Evolutionary conservation across 2,113 vertebrate species (phyloP).

Genomic region (Cyprinus carpio): DNA sequence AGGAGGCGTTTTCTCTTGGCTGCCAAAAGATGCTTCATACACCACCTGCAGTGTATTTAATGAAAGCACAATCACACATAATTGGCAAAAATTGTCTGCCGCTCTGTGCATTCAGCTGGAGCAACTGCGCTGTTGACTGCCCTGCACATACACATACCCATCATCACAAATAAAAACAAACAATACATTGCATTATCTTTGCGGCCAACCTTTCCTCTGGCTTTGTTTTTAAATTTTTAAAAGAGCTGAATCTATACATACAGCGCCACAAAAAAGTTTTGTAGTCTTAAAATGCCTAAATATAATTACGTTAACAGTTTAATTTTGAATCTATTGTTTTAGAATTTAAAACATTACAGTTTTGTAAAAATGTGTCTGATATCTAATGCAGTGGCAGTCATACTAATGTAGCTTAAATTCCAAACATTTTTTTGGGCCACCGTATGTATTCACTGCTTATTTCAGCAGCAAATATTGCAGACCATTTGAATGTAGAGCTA

Average conservation of each 20-base stretch:
- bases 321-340: too few species aligned
- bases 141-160: conserved; percentile 21
- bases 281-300: not conserved
- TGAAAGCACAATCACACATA: conserved; percentile 62
- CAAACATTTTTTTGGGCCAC: not conserved
- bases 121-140: conserved; percentile 34
- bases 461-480: not conserved
- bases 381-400: too few species aligned
- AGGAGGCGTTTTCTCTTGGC: conserved; percentile 49
- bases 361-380: too few species aligned
- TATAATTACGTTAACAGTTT: not conserved
- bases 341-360: too few species aligned
- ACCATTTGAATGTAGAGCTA: conserved; percentile 11
- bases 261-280: not conserved
- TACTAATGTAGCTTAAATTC: too few species aligned
- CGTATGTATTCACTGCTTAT: conserved; percentile 14
- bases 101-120: conserved; percentile 43
- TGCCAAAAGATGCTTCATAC: conserved; percentile 54
- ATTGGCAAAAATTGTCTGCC: conserved; percentile 60
- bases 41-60: conserved; percentile 66
- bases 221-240: not conserved
- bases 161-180: conserved; percentile 30
- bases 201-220: conserved; percentile 6
- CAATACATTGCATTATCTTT: conserved; percentile 16
- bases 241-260: not conserved